Percentiles rank a stretch among this genome's conserved stretches.
These are phyloP conservation scores for Rotaria socialis DNA, from an alignment of 2,888 invertebrate species.

Conservation along the genomic window DNA sequence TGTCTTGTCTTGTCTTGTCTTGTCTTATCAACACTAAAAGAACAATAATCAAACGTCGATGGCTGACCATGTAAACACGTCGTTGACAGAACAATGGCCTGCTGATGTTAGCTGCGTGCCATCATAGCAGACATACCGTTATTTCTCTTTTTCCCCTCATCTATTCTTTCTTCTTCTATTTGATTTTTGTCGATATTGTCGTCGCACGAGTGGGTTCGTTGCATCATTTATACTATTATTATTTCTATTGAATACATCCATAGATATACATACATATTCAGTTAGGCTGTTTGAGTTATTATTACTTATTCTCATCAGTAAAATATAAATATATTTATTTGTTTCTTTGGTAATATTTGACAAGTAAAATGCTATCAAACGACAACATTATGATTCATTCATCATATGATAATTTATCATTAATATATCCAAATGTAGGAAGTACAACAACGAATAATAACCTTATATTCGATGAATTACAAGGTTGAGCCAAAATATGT, in stretches of 20 bases:
- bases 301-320: not conserved
- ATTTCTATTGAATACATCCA: not conserved
- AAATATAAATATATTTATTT: not conserved
- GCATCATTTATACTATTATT: not conserved
- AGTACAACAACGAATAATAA: not conserved
- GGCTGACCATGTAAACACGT: not conserved
- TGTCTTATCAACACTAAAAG: not conserved
- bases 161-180: not conserved
- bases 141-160: not conserved
- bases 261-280: not conserved
- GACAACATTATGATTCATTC: not conserved
- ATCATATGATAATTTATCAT: slow-evolving; percentile 13
- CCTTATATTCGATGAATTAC: not conserved
- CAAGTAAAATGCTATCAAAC: not conserved
- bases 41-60: not conserved
- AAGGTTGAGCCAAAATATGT: not conserved
- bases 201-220: not conserved
- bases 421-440: not conserved
- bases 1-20: not conserved
- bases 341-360: not conserved
- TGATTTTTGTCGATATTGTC: not conserved
- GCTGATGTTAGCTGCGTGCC: not conserved
- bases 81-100: slow-evolving; percentile 8
- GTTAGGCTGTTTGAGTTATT: not conserved
- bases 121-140: not conserved